Conservation (phyloP, 2,797 vertebrate genomes). For the Otolemur crassicaudatus region DNA sequence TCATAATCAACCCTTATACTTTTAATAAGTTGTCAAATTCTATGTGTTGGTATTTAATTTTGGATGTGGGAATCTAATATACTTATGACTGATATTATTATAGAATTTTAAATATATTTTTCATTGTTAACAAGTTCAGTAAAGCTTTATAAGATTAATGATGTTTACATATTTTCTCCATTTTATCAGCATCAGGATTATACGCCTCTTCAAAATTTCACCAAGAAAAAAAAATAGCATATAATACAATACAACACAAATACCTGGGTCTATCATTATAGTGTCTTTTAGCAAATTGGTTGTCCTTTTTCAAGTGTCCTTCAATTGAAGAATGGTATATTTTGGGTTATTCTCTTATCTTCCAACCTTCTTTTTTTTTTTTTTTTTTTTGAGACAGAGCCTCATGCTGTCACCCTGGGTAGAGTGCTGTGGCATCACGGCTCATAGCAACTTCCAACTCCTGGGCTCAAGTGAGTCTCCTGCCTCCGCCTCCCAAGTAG, state of each 20-base stretch:
- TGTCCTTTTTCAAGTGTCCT: background rate
- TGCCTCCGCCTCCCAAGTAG: too few species aligned
- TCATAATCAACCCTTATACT: background rate
- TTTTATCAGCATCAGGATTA: background rate
- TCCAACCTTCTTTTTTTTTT: background rate
- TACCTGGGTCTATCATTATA: background rate
- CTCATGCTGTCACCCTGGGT: too few species aligned
- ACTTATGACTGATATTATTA: slow-evolving; percentile 19
- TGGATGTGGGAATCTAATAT: background rate
- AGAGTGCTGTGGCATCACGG: too few species aligned
- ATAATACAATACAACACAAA: background rate
- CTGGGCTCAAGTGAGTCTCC: too few species aligned
- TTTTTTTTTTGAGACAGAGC: too few species aligned
- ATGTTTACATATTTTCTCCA: background rate
- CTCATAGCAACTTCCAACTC: too few species aligned
- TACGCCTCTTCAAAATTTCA: background rate
- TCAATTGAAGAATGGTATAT: background rate
- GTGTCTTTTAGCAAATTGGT: background rate
- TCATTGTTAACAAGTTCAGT: background rate
- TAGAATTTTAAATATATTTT: background rate
- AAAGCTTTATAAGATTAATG: background rate
- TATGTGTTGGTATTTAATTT: background rate
- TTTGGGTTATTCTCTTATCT: background rate
- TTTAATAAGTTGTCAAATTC: background rate
- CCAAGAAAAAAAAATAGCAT: background rate